Evolutionary conservation across 2,113 vertebrate species (phyloP), one percentile per base, ranked within the genome.

Genomic region (Otus sunia): DNA sequence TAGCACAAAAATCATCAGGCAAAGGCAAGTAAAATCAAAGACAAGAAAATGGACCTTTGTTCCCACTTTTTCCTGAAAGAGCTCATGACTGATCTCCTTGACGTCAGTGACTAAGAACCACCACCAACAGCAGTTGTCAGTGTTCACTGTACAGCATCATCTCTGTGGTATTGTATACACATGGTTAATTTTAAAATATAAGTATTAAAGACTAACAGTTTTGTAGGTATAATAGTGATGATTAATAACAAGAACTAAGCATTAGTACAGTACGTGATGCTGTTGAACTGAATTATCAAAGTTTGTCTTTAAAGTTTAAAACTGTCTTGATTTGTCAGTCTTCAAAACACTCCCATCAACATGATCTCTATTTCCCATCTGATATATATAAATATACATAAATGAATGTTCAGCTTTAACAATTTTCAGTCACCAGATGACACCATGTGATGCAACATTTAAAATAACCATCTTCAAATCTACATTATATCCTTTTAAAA

Each of bases 81-180:
- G 5, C 4, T 84, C 12, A 34, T 21, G 30, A 29, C 22, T 29
- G 43, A 63, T 50, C 16, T 63, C 49, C 7, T 56, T 62, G 27
- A 56, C 34, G 14, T 71, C 5, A 1, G 22, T 53, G 30, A 37
- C 26, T 32, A 64, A 69, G 34, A 59, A 59, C 6, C 34, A 52
- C 0, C 30, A 86, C 1, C 10, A 84, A 5, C 4, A n/a, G 3
- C 45, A 50, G 37, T 20, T 1, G 0, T 60, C 45, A 55, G 34
- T 45, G 20, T 9, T 76, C 17, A 27, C 29, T 37, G 32, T 64
- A 56, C 19, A 55, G 15, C 17, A 50, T 50, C 20, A 49, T 6
- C 7, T 72, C 25, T 73, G 14, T 12, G 9, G 12, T 74, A 37
- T 20, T 53, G 13, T 9, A n/a, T 49, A 19, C 6, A 14, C 14